A percentile compares a stretch with the other conserved stretches of the same genome.
Evolutionary conservation across 2,888 invertebrate species (phyloP).

Genomic region (Tubulanus polymorphus): DNA sequence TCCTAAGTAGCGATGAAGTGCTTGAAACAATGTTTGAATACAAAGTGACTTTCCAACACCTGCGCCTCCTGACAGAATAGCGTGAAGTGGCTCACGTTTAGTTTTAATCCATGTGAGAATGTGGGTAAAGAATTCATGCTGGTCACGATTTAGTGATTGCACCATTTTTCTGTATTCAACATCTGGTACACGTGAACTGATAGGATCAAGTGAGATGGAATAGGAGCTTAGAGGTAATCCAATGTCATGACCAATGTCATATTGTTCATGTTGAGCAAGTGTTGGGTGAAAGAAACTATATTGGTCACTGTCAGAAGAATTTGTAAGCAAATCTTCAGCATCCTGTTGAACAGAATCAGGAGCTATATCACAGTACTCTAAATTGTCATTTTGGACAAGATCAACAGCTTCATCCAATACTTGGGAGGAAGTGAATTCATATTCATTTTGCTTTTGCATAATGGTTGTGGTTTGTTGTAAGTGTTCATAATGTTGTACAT

Average conservation of each 20-base stretch:
- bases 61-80: not conserved
- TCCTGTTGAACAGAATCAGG: not conserved
- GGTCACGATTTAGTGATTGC: not conserved
- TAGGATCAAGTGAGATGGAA: not conserved
- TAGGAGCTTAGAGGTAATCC: not conserved
- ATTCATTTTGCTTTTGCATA: no score
- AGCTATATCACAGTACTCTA: no score
- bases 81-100: no score
- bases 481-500: no score
- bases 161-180: slow-evolving; percentile 9
- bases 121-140: not conserved
- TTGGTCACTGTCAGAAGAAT: not conserved
- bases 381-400: no score
- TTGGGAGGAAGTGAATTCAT: no score
- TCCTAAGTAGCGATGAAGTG: not conserved
- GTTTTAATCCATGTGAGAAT: not conserved
- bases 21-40: slow-evolving; percentile 11
- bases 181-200: not conserved
- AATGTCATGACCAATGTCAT: not conserved
- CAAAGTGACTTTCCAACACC: not conserved
- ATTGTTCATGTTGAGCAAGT: no score
- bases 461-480: no score
- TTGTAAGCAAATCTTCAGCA: not conserved
- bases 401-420: no score
- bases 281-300: no score